Evolutionary conservation across 2,797 vertebrate species (phyloP).

Genomic region (Gallirallus australis): DNA sequence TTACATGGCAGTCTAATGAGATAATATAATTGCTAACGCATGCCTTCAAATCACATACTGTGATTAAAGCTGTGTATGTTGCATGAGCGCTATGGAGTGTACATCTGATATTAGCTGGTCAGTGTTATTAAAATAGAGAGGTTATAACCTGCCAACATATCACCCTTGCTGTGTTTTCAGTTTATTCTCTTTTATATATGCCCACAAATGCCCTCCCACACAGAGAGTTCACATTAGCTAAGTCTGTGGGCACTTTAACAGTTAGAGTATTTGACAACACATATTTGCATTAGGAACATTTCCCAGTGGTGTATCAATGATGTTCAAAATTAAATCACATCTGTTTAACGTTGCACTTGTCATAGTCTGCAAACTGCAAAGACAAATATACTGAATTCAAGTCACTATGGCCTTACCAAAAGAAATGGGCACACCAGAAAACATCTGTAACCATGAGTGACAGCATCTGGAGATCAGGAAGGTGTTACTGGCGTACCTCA

Average conservation of each 20-base stretch:
- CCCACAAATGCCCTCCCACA: neutral
- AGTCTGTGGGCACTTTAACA: neutral
- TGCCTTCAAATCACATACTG: neutral
- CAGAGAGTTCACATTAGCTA: neutral
- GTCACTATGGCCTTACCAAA: slow-evolving; percentile 30
- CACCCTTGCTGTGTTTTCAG: slow-evolving; percentile 7
- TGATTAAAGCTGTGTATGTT: neutral
- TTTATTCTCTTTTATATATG: neutral
- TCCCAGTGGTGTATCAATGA: slow-evolving; percentile 19
- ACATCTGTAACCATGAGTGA: neutral
- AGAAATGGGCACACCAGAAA: slow-evolving; percentile 37
- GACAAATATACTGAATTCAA: slow-evolving; percentile 43
- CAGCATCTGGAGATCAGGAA: slow-evolving; percentile 25
- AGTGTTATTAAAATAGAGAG: slow-evolving; percentile 24
- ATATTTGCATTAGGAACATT: slow-evolving; percentile 10
- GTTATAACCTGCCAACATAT: neutral
- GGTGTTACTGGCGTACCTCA: neutral
- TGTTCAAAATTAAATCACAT: slow-evolving; percentile 50
- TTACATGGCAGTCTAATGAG: neutral
- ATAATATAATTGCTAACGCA: neutral
- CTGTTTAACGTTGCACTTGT: slow-evolving; percentile 26
- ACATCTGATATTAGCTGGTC: neutral
- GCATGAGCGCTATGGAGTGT: neutral
- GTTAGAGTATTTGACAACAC: slow-evolving; percentile 24
- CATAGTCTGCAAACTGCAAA: neutral